Evolutionary conservation across 1,140 invertebrate genomes (phyloP), one percentile per base, ranked within the genome.

Genomic region (Drosophila kikkawai): DNA sequence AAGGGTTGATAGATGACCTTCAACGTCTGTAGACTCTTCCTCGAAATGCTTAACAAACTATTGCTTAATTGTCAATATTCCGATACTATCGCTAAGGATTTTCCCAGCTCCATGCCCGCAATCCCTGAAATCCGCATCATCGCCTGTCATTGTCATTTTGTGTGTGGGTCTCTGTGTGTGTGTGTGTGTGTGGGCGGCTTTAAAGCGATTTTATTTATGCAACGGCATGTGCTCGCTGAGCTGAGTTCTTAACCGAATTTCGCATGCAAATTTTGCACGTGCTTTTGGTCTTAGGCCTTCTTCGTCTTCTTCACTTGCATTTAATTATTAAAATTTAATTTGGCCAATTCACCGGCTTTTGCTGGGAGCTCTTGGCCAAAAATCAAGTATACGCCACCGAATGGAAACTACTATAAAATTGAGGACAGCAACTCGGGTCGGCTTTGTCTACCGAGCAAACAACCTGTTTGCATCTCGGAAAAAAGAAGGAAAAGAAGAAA

Each of bases 301-400:
- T 41, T 32, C 65, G 15, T 51, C 75, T 17, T 60, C 75, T 64
- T 61, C 57, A 78, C 50, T 64, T 90, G 85, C 85, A 79, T 82
- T 88, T 90, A 88, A 88, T 88, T 90, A 88, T 90, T 90, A 90
- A 90, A 90, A 90, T 90, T 90, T 91, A 90, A 90, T 90, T 91
- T 90, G 70, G 86, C 79, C 85, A 90, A 90, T 90, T 91, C 69
- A 47, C 70, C 48, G 47, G 50, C 50, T 51, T 32, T 51, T 4
- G 26, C 47, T 26, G 45, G 22, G 19, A 1, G 41, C 41, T 19
- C 17, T 19, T 19, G 17, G 42, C 32, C 17, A 61, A 42, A 45
- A 65, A 68, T 37, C 58, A 50, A 41, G 60, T 37, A 68, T 63
- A 63, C 44, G 65, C 42, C 58, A 36, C 29, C 32, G 55, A 47